Conservation (phyloP, 2,113 vertebrate species). For the Peromyscus maniculatus region DNA sequence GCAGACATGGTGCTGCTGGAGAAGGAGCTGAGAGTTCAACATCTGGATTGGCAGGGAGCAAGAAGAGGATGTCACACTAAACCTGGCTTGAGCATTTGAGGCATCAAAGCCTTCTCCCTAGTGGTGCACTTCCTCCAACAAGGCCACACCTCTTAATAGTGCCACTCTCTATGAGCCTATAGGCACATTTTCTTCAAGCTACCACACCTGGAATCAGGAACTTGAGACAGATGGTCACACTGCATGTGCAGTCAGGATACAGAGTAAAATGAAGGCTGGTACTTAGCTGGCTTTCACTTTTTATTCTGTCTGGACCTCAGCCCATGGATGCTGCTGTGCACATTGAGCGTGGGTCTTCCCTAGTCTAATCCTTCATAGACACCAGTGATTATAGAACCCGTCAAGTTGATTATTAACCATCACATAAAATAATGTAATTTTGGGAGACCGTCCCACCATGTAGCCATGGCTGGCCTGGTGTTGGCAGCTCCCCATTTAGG, state of each 20-base stretch:
- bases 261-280: neutral
- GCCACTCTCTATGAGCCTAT: neutral
- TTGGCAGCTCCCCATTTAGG: neutral
- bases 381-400: no score
- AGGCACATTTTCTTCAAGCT: neutral
- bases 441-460: no score
- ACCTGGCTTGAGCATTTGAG: neutral
- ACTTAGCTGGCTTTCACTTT: neutral
- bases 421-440: neutral
- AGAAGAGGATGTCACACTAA: neutral
- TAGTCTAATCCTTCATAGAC: neutral
- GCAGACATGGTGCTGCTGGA: neutral
- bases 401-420: neutral
- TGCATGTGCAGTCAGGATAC: neutral
- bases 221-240: neutral
- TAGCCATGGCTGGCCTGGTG: neutral
- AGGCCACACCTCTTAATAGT: neutral
- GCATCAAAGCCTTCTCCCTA: neutral
- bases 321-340: no score
- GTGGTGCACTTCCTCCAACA: neutral
- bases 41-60: neutral
- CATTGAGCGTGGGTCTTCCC: neutral
- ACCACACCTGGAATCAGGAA: neutral
- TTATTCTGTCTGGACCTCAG: neutral
- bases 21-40: neutral